phyloP scores from a whole-genome alignment of 2,113 vertebrate genomes.

The Rhinopithecus roxellana region DNA sequence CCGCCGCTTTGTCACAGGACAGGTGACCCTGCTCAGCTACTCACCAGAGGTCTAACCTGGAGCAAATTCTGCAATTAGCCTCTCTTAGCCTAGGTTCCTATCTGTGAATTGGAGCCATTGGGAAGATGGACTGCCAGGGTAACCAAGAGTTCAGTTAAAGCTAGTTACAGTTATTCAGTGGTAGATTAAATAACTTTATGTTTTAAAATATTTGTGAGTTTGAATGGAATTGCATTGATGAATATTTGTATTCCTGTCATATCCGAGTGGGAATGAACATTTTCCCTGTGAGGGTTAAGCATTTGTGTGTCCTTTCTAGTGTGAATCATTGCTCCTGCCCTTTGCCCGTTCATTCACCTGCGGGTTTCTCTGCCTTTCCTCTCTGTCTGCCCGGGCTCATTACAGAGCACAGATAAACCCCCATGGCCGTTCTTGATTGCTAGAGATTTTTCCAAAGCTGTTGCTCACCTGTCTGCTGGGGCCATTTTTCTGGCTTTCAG shows the following conservation, averaged over 20 bases:
- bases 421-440: not conserved
- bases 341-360: not conserved
- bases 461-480: not conserved
- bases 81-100: not conserved
- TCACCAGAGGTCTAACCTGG: not conserved
- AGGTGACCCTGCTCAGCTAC: not conserved
- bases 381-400: not conserved
- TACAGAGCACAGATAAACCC: not conserved
- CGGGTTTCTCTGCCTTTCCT: not conserved
- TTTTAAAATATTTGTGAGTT: slow-evolving; percentile 66
- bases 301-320: not conserved
- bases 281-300: not conserved
- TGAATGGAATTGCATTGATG: slow-evolving; percentile 49
- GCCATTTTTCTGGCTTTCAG: slow-evolving; percentile 12
- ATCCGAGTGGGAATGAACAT: not conserved
- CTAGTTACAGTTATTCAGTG: not conserved
- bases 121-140: not conserved
- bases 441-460: not conserved
- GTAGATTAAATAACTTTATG: not conserved
- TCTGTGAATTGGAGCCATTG: not conserved
- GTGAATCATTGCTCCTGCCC: not conserved
- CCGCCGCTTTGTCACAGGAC: not conserved
- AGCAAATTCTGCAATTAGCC: not conserved
- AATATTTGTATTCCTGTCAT: not conserved
- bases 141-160: not conserved